Conservation (phyloP, 1,140 invertebrate species). For the Drosophila miranda region DNA sequence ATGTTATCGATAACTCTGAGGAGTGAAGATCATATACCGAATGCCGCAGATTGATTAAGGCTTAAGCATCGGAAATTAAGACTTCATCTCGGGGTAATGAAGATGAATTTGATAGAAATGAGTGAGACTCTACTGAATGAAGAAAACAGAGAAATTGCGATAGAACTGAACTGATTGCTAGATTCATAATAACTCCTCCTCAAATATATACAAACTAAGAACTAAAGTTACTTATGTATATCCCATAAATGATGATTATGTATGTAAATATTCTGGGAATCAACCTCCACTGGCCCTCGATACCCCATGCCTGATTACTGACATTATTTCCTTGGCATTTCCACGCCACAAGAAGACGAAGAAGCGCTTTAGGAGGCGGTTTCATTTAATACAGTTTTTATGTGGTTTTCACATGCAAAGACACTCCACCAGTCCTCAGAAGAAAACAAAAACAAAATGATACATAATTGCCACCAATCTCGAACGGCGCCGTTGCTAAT, state of each 20-base stretch:
- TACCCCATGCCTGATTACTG: background rate
- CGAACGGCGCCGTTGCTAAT: conserved; percentile 49
- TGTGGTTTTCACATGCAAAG: conserved; percentile 33
- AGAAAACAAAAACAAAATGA: background rate
- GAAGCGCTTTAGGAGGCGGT: background rate
- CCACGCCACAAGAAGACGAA: background rate
- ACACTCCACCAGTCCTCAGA: background rate
- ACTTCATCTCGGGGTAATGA: conserved; percentile 15
- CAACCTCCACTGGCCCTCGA: no score
- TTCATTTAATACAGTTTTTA: conserved; percentile 5
- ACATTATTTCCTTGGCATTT: background rate
- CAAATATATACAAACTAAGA: no score
- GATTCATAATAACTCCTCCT: no score
- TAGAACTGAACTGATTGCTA: no score
- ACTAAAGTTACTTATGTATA: no score
- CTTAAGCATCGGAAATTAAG: conserved; percentile 28
- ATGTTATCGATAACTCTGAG: conserved; percentile 20
- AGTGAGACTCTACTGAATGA: no score
- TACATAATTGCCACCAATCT: conserved; percentile 39
- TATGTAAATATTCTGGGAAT: no score
- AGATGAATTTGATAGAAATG: conserved; percentile 4
- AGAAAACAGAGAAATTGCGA: no score
- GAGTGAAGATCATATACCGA: conserved; percentile 1
- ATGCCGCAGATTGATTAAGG: no score
- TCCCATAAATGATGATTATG: no score